Evolutionary conservation across 1,140 invertebrate species (phyloP), one percentile per base, ranked within the genome.

Genomic region (Neomicropteryx cornuta): DNA sequence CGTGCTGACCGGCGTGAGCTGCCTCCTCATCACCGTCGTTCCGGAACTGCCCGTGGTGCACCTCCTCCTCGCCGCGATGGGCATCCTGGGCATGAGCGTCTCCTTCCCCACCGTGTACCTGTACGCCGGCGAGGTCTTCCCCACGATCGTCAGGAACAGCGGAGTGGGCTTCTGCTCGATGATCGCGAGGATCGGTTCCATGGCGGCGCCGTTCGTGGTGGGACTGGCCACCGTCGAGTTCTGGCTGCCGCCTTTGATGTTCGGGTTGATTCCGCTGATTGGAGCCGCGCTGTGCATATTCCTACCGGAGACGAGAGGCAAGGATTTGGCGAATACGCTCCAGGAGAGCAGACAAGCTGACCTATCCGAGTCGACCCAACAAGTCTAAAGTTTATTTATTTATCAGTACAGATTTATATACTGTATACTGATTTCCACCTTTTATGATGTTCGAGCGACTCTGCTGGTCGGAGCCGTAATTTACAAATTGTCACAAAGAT

Each of bases 171-270:
- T 68, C 2, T 66, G 66, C n/a, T 72, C 71, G 5, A 72, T 76
- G 64, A 64, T 62, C 30, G 72, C 72, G 1, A 58, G 73, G 48
- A 51, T 75, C 40, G 73, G 73, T 3, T 74, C 71, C 2, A 73
- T 75, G 51, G 40, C 62, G 4, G 69, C 73, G 2, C 73, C 73
- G 46, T 71, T 71, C 38, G 56, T 72, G 3, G 61, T 66, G 38
- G 13, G 17, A 21, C 39, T 56, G 6, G 43, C 52, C n/a, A 33
- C 30, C 1, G 43, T 48, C 1, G 52, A 54, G 34, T 34, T 36
- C 1, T 71, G 63, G 64, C 37, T 81, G 27, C 77, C 77, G 3
- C 67, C 80, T 1, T 45, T 72, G 4, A 66, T 80, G 34, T 79
- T 81, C 53, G 78, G 77, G 11, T 44, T 65, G 3, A 45, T 72